phyloP scores from a whole-genome alignment of 2,113 vertebrate genomes.

The Scomber colias region DNA sequence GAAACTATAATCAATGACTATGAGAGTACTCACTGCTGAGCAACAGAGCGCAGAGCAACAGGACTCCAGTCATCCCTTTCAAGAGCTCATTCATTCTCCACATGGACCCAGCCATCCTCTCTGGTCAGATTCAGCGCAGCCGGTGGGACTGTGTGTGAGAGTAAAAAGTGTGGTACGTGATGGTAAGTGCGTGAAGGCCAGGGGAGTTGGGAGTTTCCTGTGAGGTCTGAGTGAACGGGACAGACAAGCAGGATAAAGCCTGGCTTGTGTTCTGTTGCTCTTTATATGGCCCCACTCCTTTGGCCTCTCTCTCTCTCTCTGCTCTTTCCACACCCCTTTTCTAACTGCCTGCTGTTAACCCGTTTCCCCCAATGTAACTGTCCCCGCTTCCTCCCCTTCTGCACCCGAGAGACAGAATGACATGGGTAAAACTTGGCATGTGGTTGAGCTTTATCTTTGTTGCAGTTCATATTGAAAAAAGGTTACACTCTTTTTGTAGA shows the following conservation, averaged over 20 bases:
- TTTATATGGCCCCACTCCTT: conserved; percentile 81
- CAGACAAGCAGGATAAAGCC: conserved; percentile 80
- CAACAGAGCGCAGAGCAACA: conserved; percentile 72
- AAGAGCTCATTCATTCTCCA: conserved; percentile 78
- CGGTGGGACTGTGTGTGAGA: conserved; percentile 44
- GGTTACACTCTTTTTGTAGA: neutral
- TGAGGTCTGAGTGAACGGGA: conserved; percentile 76
- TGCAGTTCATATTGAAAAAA: conserved; percentile 21
- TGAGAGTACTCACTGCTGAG: conserved; percentile 80
- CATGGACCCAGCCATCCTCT: conserved; percentile 72
- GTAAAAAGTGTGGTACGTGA: conserved; percentile 46
- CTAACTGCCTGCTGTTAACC: conserved; percentile 63
- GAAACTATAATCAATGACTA: neutral
- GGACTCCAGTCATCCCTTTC: conserved; percentile 57
- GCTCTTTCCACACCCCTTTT: conserved; percentile 76
- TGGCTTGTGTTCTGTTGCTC: conserved; percentile 75
- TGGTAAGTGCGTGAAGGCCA: conserved; percentile 35
- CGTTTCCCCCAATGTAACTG: conserved; percentile 59
- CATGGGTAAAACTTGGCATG: neutral
- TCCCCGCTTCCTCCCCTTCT: conserved; percentile 54
- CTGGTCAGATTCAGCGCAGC: conserved; percentile 43
- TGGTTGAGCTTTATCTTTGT: conserved; percentile 22
- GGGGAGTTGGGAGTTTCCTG: conserved; percentile 74
- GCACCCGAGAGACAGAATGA: conserved; percentile 31
- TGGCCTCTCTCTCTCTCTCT: conserved; percentile 50